Evolutionary conservation across 2,797 vertebrate species (phyloP).

Genomic region (Manis pentadactyla): DNA sequence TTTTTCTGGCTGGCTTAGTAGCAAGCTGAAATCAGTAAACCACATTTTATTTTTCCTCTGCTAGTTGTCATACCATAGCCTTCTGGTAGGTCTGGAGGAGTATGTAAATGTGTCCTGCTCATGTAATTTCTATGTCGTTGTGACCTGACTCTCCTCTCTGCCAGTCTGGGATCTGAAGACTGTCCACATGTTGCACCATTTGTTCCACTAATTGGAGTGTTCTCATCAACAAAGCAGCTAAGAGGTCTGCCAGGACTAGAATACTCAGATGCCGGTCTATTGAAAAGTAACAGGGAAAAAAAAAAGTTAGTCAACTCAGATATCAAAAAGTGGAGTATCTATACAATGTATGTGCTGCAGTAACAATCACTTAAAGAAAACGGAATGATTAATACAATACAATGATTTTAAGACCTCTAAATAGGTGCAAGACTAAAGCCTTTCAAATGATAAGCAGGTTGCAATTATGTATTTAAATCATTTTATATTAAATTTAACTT

Average conservation of each 20-base stretch:
- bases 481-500: conserved; percentile 27
- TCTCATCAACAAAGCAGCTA: conserved; percentile 98
- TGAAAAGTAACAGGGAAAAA: conserved; percentile 62
- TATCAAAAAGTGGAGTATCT: conserved; percentile 32
- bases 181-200: conserved; percentile 95
- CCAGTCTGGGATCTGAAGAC: conserved; percentile 91
- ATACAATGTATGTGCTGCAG: conserved; percentile 31
- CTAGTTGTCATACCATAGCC: conserved; percentile 93
- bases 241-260: conserved; percentile 97
- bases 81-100: conserved; percentile 97
- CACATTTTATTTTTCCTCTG: background rate
- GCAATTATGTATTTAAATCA: background rate
- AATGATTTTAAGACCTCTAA: conserved; percentile 46
- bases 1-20: conserved; percentile 55
- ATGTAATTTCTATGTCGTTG: conserved; percentile 99
- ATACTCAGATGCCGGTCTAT: conserved; percentile 97
- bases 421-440: conserved; percentile 43
- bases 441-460: background rate
- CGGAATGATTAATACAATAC: background rate
- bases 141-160: conserved; percentile 95
- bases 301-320: conserved; percentile 50
- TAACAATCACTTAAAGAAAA: conserved; percentile 53
- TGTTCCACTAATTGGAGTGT: conserved; percentile 94
- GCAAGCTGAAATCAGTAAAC: conserved; percentile 54
- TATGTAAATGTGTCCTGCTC: conserved; percentile 99